Base-by-base conservation (phyloP, 2,888 invertebrate species). In the Carabus problematicus region DNA sequence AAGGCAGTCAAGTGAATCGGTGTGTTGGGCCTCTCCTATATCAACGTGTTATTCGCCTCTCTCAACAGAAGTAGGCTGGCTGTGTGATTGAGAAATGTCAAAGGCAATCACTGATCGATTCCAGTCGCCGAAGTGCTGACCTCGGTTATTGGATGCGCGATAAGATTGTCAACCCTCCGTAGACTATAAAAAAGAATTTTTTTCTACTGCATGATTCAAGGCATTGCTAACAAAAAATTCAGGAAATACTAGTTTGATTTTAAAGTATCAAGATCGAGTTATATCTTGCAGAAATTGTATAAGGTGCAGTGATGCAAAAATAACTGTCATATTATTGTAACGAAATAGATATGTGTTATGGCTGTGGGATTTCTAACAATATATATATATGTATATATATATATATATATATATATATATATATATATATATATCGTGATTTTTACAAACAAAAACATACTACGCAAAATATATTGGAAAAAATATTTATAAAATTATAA, bases 31-130 rank as follows among this genome's bases (percentile, higher is more conserved):
- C 14, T 12, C 14, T 12, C 11, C 12, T 52, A 52, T 52, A 8
- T 16, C 18, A 16, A 52, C 1, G 49, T 16, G 16, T 52, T 16
- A 19, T 16, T 16, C 9, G 19, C 52, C 52, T 16, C 3, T 16
- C 52, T 11, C 14, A 52, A 52, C 47, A 47, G 47, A 18, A 52
- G 18, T 29, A 12, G 6, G n/a, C 52, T 16, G 6, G n/a, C 52
- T 16, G 49, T 14, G 52, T 49, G 62, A 63, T 63, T 63, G 62
- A 63, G 62, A 63, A 52, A 52, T 63, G 62, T 63, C 62, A 63
- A 49, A 59, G 59, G 52, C 59, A 12, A 40, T 63, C 49, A 40
- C 52, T 52, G 62, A 63, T 63, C 62, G 62, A 63, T 63, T 52
- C 52, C 59, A 42, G 52, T 41, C 18, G 49, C 62, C 3, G 12